Evolutionary conservation across 2,113 vertebrate species (phyloP).

Genomic region (Phasianus colchicus): DNA sequence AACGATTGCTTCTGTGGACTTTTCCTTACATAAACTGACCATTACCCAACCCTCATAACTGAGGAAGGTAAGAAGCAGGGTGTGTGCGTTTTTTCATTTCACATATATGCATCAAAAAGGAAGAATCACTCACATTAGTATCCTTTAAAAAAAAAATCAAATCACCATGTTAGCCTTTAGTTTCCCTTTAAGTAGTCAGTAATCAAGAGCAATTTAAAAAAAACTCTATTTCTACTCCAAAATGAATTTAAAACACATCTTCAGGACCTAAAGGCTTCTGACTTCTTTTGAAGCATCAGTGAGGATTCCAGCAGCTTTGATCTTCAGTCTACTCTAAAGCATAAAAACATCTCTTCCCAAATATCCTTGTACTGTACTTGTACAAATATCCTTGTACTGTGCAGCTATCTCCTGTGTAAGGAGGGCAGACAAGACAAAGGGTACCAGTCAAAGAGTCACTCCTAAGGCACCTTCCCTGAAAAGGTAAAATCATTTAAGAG

Average conservation of each 20-base stretch:
- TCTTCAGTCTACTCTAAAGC: background rate
- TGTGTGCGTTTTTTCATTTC: background rate
- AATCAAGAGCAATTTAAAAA: background rate
- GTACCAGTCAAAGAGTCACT: background rate
- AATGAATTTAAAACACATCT: background rate
- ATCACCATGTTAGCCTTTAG: background rate
- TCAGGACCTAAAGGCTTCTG: background rate
- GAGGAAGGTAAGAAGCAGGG: background rate
- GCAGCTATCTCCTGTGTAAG: background rate
- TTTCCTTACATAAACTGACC: background rate
- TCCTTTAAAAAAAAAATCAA: background rate
- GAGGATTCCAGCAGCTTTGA: conserved; percentile 9
- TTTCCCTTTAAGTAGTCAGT: background rate
- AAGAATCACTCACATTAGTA: background rate
- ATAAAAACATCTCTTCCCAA: background rate
- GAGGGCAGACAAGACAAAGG: background rate
- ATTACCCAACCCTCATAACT: background rate
- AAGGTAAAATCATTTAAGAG: background rate
- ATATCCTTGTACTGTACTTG: background rate
- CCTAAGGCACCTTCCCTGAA: background rate
- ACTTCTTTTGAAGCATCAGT: background rate
- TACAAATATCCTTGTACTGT: background rate
- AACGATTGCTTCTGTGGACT: background rate
- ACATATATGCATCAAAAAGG: background rate
- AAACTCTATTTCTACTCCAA: background rate